Conservation (phyloP, 2,797 vertebrate species). For the Zenarchopterus dispar region DNA sequence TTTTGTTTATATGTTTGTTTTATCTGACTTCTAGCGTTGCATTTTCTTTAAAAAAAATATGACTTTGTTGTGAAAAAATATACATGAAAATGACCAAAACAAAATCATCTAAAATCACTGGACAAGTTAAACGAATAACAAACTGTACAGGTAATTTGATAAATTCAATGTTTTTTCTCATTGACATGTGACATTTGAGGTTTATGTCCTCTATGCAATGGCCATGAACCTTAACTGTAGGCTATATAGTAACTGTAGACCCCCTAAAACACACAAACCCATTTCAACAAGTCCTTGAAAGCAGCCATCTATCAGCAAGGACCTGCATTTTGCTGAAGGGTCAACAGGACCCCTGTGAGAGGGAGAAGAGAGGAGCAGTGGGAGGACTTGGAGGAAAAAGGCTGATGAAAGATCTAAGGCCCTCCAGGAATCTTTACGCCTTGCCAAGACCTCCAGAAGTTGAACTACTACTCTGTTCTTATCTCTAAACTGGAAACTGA, state of each 20-base stretch:
- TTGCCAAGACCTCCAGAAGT: constrained; percentile 44
- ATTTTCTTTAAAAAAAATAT: no score
- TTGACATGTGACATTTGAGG: neutral
- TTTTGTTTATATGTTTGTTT: no score
- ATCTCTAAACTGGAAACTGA: constrained; percentile 29
- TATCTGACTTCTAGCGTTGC: no score
- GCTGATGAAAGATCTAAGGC: constrained; percentile 58
- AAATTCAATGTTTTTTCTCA: neutral
- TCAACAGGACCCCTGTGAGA: constrained; percentile 26
- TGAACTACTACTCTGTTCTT: constrained; percentile 52
- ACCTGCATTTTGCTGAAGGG: constrained; percentile 24
- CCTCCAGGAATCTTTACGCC: constrained; percentile 55
- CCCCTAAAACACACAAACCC: constrained; percentile 12
- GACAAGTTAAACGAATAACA: neutral
- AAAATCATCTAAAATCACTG: neutral
- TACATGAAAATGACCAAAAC: no score
- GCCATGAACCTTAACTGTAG: neutral
- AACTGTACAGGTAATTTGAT: neutral
- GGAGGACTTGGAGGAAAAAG: constrained; percentile 44
- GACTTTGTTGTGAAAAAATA: no score
- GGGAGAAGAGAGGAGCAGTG: constrained; percentile 49
- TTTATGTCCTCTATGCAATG: constrained; percentile 6
- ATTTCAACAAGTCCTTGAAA: constrained; percentile 30
- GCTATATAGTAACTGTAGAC: constrained; percentile 4
- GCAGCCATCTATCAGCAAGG: constrained; percentile 21